Conservation (phyloP, 2,113 vertebrate genomes). For the Bombycilla garrulus region DNA sequence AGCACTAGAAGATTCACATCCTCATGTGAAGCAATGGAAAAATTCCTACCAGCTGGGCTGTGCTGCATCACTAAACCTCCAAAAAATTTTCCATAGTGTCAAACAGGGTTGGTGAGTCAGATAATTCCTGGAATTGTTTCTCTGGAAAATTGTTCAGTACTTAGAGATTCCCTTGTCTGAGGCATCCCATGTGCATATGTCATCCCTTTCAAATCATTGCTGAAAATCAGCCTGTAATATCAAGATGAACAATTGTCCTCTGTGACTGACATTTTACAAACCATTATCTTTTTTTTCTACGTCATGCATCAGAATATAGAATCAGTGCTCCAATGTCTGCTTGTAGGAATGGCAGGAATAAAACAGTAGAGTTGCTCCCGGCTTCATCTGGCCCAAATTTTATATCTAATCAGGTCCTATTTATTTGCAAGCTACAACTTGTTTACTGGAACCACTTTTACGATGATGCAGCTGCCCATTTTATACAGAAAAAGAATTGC, state of each 20-base stretch:
- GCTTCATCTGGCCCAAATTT: not conserved
- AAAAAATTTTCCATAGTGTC: not conserved
- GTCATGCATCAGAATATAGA: not conserved
- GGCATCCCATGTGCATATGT: not conserved
- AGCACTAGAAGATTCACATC: not conserved
- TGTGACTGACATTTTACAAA: not conserved
- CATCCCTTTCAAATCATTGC: not conserved
- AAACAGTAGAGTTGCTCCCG: not conserved
- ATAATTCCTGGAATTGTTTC: not conserved
- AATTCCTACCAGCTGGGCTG: not conserved
- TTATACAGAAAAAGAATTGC: not conserved
- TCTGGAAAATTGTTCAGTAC: not conserved
- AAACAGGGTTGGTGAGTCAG: not conserved
- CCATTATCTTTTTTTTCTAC: not conserved
- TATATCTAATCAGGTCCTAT: not conserved
- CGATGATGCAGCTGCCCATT: not conserved
- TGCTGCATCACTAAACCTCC: not conserved
- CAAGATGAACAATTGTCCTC: not conserved
- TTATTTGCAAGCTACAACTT: not conserved
- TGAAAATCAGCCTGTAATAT: not conserved
- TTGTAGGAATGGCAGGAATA: not conserved
- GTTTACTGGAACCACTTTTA: not conserved
- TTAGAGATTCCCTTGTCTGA: not conserved
- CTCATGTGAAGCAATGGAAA: not conserved
- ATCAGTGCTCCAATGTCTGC: not conserved